These are phyloP conservation scores for Apodemia zela DNA, from an alignment of 2,888 invertebrate species.

Conservation along the genomic window DNA sequence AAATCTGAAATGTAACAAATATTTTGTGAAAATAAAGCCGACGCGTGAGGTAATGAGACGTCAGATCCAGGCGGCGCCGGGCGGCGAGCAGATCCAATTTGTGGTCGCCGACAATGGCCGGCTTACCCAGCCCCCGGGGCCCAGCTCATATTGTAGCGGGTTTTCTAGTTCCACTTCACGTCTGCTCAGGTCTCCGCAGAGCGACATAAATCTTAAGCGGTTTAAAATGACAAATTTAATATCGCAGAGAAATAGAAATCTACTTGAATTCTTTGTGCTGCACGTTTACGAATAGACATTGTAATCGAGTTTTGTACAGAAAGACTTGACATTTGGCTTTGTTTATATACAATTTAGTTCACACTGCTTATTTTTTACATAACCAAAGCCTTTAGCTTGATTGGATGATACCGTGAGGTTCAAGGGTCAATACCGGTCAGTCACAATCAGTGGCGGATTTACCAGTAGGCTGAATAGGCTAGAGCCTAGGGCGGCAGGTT, in stretches of 20 bases:
- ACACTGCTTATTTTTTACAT: too few relatives aligned
- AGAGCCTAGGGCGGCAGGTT: too few relatives aligned
- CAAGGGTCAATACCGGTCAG: too few relatives aligned
- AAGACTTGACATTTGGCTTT: background rate
- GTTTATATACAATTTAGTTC: background rate
- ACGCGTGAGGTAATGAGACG: constrained; percentile 8
- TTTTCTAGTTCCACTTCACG: background rate
- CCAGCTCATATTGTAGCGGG: constrained; percentile 11
- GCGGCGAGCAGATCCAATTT: constrained; percentile 13
- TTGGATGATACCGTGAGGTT: too few relatives aligned
- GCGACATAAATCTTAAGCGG: constrained; percentile 13
- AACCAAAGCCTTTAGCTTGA: too few relatives aligned
- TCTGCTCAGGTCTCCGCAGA: background rate
- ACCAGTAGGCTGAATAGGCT: too few relatives aligned
- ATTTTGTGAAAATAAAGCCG: constrained; percentile 7
- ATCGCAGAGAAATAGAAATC: background rate
- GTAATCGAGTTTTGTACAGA: background rate
- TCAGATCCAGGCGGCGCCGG: constrained; percentile 8
- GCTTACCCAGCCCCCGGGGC: constrained; percentile 1
- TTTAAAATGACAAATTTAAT: constrained; percentile 8
- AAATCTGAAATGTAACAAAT: constrained; percentile 11
- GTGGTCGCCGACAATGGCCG: constrained; percentile 10
- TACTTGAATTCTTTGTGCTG: constrained; percentile 3
- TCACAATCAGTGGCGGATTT: too few relatives aligned
- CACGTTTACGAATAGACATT: background rate